Percentiles rank a stretch among this genome's conserved stretches.
Evolutionary conservation across 2,113 vertebrate species (phyloP).

Genomic region (Holacanthus passer): DNA sequence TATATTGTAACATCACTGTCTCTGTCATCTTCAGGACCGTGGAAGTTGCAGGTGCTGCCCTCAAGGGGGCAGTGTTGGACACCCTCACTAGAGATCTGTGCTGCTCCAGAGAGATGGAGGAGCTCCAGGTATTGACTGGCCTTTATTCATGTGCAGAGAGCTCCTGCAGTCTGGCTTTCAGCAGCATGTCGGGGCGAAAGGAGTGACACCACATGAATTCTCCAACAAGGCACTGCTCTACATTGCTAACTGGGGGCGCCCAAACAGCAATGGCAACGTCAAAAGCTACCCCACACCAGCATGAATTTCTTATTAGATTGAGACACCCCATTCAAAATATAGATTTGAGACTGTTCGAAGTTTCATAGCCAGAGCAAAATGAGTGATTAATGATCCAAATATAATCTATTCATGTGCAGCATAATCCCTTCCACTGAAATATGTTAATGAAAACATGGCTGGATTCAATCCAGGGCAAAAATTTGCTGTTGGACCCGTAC

Average conservation of each 20-base stretch:
- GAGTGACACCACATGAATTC: neutral
- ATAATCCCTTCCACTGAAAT: neutral
- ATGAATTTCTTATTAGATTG: neutral
- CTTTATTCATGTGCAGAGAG: conserved; percentile 23
- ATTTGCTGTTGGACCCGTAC: neutral
- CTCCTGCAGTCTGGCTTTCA: conserved; percentile 31
- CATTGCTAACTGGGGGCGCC: neutral
- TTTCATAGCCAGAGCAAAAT: neutral
- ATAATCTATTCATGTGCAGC: neutral
- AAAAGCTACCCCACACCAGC: neutral
- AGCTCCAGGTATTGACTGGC: conserved; percentile 39
- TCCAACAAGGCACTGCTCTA: neutral
- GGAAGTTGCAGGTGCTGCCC: conserved; percentile 10
- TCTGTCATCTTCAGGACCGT: neutral
- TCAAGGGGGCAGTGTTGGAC: conserved; percentile 62
- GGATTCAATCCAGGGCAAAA: too few relatives aligned
- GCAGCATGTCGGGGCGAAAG: neutral
- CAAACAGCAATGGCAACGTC: neutral
- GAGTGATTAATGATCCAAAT: neutral
- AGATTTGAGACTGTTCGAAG: neutral
- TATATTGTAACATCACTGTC: neutral
- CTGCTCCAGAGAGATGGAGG: conserved; percentile 33
- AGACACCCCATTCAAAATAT: neutral
- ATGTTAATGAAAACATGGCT: neutral
- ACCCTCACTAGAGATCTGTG: conserved; percentile 6